Evolutionary conservation across 2,888 invertebrate species (phyloP).

Genomic region (Drosophila bunnanda): DNA sequence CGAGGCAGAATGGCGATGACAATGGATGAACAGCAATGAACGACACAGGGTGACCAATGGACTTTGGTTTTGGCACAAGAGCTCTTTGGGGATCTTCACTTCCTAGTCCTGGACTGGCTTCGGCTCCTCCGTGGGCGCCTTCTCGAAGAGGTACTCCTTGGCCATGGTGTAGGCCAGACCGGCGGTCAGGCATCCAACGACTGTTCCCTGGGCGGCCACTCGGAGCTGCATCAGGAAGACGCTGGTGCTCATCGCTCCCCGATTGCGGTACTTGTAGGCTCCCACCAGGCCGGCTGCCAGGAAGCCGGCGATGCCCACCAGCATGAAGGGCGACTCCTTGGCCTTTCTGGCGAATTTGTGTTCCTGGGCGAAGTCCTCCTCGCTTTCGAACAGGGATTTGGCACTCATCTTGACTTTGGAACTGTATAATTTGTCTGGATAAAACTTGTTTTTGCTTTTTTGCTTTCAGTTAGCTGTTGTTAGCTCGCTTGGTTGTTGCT

Average conservation of each 20-base stretch:
- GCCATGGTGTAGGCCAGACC: conserved; percentile 90
- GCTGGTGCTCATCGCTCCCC: conserved; percentile 92
- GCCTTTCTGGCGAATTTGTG: conserved; percentile 11
- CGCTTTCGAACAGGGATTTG: conserved; percentile 23
- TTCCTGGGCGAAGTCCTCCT: conserved; percentile 24
- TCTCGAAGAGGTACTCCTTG: conserved; percentile 90
- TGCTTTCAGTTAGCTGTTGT: conserved; percentile 5
- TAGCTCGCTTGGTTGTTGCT: conserved; percentile 20
- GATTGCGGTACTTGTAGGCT: conserved; percentile 89
- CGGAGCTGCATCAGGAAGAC: conserved; percentile 94
- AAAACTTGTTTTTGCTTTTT: neutral
- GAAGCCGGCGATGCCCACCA: conserved; percentile 88
- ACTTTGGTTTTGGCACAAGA: neutral
- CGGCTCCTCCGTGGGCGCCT: conserved; percentile 88
- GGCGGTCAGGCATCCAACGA: conserved; percentile 90
- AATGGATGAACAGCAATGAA: neutral
- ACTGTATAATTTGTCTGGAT: neutral
- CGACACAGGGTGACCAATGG: neutral
- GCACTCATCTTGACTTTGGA: conserved; percentile 85
- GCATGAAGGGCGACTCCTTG: conserved; percentile 23
- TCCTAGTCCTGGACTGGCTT: conserved; percentile 78
- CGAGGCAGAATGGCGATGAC: neutral
- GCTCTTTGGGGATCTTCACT: neutral
- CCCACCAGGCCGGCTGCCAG: conserved; percentile 89
- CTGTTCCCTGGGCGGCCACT: conserved; percentile 93